Percentiles rank a stretch among this genome's conserved stretches.
Conservation (phyloP, 2,797 vertebrate species). For the Gymnothorax javanicus region DNA sequence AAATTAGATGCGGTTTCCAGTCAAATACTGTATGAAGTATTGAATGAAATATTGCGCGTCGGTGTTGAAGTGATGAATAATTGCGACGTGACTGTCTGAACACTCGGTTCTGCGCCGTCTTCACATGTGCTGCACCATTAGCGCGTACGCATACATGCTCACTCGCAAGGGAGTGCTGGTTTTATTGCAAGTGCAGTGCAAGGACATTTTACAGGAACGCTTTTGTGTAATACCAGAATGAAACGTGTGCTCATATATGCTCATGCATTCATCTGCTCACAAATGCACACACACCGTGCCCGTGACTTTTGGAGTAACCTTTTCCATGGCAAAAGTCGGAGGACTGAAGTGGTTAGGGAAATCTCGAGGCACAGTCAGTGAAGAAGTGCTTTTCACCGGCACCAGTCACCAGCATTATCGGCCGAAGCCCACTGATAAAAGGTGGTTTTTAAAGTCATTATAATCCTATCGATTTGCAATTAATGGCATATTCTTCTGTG, state of each 20-base stretch:
- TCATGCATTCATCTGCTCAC: neutral
- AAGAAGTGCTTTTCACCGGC: slow-evolving; percentile 11
- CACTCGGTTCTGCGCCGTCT: neutral
- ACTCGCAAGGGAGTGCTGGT: neutral
- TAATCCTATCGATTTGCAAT: slow-evolving; percentile 63
- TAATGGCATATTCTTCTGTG: slow-evolving; percentile 46
- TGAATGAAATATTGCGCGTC: neutral
- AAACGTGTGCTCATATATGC: neutral
- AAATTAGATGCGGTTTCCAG: neutral
- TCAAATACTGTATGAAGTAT: neutral
- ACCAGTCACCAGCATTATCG: slow-evolving; percentile 49
- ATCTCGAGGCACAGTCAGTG: slow-evolving; percentile 30
- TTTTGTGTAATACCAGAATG: neutral
- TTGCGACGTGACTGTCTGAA: neutral
- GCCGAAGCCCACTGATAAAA: slow-evolving; percentile 45
- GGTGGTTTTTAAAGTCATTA: slow-evolving; percentile 46
- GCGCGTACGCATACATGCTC: neutral
- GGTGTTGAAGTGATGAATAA: neutral
- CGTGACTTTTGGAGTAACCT: neutral
- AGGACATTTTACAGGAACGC: neutral
- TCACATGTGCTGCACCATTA: neutral
- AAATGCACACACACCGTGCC: neutral
- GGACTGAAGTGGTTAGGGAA: too few species aligned
- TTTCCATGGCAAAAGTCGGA: neutral
- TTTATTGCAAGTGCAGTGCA: neutral